phyloP scores from a whole-genome alignment of 2,888 invertebrate species.

The Coenonympha arcania region DNA sequence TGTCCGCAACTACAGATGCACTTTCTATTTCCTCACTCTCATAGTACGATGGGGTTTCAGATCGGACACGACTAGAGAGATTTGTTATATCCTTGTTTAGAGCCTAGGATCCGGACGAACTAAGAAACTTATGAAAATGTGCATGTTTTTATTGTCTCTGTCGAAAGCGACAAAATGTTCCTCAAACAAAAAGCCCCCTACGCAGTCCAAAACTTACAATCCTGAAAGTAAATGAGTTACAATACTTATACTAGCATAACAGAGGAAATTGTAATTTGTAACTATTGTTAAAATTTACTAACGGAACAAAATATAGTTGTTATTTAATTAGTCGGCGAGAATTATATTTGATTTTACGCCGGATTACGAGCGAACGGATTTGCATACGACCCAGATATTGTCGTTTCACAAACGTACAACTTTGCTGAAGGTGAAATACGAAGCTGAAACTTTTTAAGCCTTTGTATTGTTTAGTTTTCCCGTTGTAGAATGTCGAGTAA shows the following conservation, averaged over 20 bases:
- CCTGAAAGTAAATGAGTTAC: not conserved
- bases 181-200: not conserved
- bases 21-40: no score
- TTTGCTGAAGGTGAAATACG: not conserved
- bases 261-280: constrained; percentile 9
- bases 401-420: not conserved
- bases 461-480: no score
- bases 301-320: constrained; percentile 10
- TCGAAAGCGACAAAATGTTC: not conserved
- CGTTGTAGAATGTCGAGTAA: no score
- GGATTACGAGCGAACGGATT: constrained; percentile 3
- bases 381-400: not conserved
- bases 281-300: constrained; percentile 8
- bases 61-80: no score
- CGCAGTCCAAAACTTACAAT: not conserved
- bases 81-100: no score
- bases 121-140: no score
- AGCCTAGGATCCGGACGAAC: no score
- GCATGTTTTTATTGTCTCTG: no score
- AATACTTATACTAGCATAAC: not conserved
- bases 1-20: no score
- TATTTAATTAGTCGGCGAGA: constrained; percentile 6
- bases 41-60: no score
- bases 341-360: constrained; percentile 7
- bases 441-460: not conserved